Evolutionary conservation across 2,113 vertebrate species (phyloP).

Genomic region (Gavia stellata): DNA sequence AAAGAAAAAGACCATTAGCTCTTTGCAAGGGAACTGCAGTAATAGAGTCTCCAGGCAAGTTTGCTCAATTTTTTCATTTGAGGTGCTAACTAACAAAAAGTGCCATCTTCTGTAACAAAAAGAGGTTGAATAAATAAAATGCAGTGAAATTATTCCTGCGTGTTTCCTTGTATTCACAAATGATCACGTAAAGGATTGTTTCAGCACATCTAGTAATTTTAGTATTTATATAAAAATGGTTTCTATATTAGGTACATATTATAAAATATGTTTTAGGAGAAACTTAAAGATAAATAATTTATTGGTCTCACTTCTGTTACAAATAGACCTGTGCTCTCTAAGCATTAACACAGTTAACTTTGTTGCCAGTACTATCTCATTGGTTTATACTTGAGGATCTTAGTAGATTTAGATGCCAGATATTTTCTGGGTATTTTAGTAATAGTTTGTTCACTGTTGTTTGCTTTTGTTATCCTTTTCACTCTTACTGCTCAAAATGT

Average conservation of each 20-base stretch:
- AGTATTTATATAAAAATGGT: not conserved
- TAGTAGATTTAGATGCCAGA: not conserved
- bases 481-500: not conserved
- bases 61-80: not conserved
- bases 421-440: not conserved
- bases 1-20: not conserved
- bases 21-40: not conserved
- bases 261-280: not conserved
- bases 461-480: not conserved
- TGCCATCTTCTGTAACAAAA: not conserved
- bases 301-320: not conserved
- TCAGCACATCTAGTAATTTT: not conserved
- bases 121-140: not conserved
- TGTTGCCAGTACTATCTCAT: not conserved
- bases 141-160: not conserved
- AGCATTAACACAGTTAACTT: not conserved
- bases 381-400: not conserved
- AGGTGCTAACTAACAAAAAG: not conserved
- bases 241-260: not conserved
- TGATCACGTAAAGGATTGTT: not conserved
- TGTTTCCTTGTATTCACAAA: not conserved
- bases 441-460: not conserved
- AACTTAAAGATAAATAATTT: not conserved
- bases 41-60: not conserved
- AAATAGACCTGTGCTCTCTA: not conserved